phyloP scores from a whole-genome alignment of 1,140 invertebrate genomes.

The Apis mellifera region Amel_HAv3.1 CM009936.2:14455001-14455500 shows the following conservation, averaged over 20 bases:
- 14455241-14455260: slow-evolving; percentile 26
- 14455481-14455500: background rate
- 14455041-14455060: background rate
- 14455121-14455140: background rate
- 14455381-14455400: background rate
- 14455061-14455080: no score
- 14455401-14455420: background rate
- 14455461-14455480: no score
- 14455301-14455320: background rate
- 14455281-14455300: slow-evolving; percentile 5
- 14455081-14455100: no score
- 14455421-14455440: background rate
- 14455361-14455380: background rate
- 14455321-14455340: background rate
- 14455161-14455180: slow-evolving; percentile 4
- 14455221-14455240: background rate
- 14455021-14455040: background rate
- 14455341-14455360: background rate
- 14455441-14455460: background rate
- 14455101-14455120: background rate
- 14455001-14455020: no score
- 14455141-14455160: background rate
- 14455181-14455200: background rate
- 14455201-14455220: no score
- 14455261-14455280: background rate